phyloP scores from a whole-genome alignment of 1,140 invertebrate species.

The Leptoteleia sp. region DNA sequence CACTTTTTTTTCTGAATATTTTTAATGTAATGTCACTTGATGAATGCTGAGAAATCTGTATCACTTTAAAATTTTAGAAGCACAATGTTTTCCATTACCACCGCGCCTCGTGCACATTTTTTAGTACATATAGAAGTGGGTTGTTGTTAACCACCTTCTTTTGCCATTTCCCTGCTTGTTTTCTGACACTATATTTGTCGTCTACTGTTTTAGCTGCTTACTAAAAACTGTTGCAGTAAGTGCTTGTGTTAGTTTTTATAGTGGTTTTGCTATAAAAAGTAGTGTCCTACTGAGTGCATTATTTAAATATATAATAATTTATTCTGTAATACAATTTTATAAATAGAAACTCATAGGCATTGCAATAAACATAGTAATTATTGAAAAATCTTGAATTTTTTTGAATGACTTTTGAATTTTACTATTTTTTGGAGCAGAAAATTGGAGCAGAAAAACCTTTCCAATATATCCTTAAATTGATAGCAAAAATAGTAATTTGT shows the following conservation, averaged over 20 bases:
- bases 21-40: background rate
- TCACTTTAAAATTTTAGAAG: background rate
- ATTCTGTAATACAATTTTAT: too few species aligned
- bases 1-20: background rate
- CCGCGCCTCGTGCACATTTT: conserved; percentile 12
- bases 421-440: too few species aligned
- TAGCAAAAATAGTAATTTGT: too few species aligned
- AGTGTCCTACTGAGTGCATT: conserved; percentile 5
- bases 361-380: too few species aligned
- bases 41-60: conserved; percentile 1
- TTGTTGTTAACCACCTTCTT: conserved; percentile 8
- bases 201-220: conserved; percentile 31
- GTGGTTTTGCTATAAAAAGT: too few species aligned
- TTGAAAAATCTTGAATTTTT: too few species aligned
- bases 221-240: conserved; percentile 33
- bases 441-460: too few species aligned
- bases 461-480: too few species aligned
- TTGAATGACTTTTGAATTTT: too few species aligned
- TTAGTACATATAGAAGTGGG: conserved; percentile 9
- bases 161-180: conserved; percentile 12
- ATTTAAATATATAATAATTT: conserved; percentile 3
- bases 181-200: conserved; percentile 34
- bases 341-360: too few species aligned
- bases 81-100: conserved; percentile 8
- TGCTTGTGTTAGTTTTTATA: conserved; percentile 26